A percentile compares a stretch with the other conserved stretches of the same genome.
These are phyloP conservation scores for Chiloscyllium punctatum DNA, from an alignment of 2,797 vertebrate species.

Conservation along the genomic window DNA sequence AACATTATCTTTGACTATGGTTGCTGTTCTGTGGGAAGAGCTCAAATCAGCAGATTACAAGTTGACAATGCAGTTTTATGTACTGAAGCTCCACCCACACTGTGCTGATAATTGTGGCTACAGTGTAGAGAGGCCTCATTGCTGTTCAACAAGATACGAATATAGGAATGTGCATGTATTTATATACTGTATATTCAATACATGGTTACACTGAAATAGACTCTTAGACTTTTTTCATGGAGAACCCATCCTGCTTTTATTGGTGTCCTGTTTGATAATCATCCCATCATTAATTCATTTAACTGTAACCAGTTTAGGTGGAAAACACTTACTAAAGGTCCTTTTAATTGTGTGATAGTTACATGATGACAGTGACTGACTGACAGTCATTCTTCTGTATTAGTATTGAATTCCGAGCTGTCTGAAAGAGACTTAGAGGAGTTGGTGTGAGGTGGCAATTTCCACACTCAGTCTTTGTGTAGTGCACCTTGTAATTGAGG, in stretches of 20 bases:
- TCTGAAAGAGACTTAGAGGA: background rate
- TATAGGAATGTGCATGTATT: background rate
- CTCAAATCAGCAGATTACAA: conserved; percentile 28
- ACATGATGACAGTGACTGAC: background rate
- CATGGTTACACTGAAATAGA: background rate
- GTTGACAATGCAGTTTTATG: conserved; percentile 21
- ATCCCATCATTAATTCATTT: background rate
- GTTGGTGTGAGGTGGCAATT: background rate
- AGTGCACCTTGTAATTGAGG: background rate
- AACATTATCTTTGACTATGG: conserved; percentile 19
- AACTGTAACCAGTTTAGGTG: background rate
- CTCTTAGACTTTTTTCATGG: background rate
- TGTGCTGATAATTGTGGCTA: conserved; percentile 1
- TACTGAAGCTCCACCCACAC: conserved; percentile 14
- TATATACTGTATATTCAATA: background rate
- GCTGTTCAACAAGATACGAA: background rate
- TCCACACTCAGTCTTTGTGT: background rate
- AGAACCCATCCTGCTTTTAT: background rate
- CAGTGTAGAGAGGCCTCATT: background rate
- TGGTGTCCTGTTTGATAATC: background rate
- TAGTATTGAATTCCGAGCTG: background rate
- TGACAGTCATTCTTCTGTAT: background rate
- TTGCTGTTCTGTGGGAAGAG: conserved; percentile 25
- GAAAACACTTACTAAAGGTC: background rate
- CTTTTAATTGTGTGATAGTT: background rate